Evolutionary conservation across 2,113 vertebrate species (phyloP), one percentile per base, ranked within the genome.

Genomic region (Sorex fumeus): DNA sequence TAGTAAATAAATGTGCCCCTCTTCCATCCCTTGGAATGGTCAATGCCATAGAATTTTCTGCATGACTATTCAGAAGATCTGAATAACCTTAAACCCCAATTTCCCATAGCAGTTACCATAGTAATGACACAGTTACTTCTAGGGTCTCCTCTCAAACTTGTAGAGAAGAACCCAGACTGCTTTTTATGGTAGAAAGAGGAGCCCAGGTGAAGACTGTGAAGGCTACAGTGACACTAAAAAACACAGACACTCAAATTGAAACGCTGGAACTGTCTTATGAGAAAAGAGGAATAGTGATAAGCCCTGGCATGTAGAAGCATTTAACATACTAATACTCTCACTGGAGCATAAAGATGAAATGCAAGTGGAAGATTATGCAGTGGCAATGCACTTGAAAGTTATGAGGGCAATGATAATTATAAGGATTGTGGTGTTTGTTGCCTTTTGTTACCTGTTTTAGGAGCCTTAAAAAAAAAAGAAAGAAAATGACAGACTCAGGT

Each of bases 401-500:
- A 62, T 8, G 27, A 88, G 34, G 60, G 8, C 30, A 76, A 62
- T 57, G 69, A 71, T 88, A 45, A 84, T 57, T 64, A 62, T 45
- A 70, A 91, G 60, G 40, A 75, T 45, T 43, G 21, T 81, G 60
- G 36, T 34, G 25, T 45, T 70, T 80, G 19, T 30, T 34, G 67
- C 32, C 60, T 32, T 93, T 70, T 64, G 40, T 76, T 69, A 43
- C 72, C 47, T 62, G 36, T n/a, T 80, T 80, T 36, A 69, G 28
- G 43, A 72, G 12, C 9, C 32, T 87, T 16, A 71, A 40, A 30
- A 64, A 76, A 8, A 66, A 66, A 66, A 28, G 11, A 66, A 76
- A 67, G 74, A 88, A 80, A 91, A 88, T 53, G 69, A 62, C 75
- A 64, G 84, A 57, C 25, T 84, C 27, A 10, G 11, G 74, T 28